Base-by-base conservation (phyloP, 2,113 vertebrate species). In the Athene noctua region DNA sequence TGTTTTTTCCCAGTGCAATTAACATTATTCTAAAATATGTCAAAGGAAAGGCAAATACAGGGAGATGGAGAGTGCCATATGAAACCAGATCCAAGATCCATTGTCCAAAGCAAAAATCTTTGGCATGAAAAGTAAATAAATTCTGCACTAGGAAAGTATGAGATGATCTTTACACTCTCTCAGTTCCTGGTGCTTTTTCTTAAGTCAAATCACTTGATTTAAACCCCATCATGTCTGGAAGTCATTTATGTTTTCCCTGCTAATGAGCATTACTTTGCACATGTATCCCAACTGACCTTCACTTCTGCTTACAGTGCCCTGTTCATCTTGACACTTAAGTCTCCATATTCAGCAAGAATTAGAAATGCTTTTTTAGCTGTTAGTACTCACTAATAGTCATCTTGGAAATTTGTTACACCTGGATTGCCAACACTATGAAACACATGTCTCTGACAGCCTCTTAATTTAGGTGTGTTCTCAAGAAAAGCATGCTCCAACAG, bases 321-420 rank as follows among this genome's bases (percentile, higher is more conserved):
- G 10, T 78, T 88, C 47, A 42, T 82, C 61, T 57, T 78, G 36
- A 90, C 22, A 29, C 36, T 77, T 54, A 67, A 55, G 32, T 42
- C 29, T 91, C 65, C 59, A 15, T 26, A 91, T 67, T 94, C 72
- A 73, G 38, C 52, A 74, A 95, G 80, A 96, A 91, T 95, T 46
- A 83, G 44, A 70, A 92, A 47, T 75, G 63, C 47, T 95, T 92
- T 95, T 78, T 89, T 74, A 96, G 72, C 86, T 91, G 77, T 84
- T 95, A 94, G 63, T 95, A 92, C 83, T 95, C 86, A 88, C 83
- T 94, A 96, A 80, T 58, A 95, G 86, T 94, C 86, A 67, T 67
- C 63, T 49, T 94, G 55, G 75, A 95, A 96, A 96, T 94, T 67
- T 80, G 75, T 88, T 93, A 92, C 88, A 93, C 88, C 88, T 95